Base-by-base conservation (phyloP, 2,888 invertebrate genomes). In the Pasiphila rectangulata region DNA sequence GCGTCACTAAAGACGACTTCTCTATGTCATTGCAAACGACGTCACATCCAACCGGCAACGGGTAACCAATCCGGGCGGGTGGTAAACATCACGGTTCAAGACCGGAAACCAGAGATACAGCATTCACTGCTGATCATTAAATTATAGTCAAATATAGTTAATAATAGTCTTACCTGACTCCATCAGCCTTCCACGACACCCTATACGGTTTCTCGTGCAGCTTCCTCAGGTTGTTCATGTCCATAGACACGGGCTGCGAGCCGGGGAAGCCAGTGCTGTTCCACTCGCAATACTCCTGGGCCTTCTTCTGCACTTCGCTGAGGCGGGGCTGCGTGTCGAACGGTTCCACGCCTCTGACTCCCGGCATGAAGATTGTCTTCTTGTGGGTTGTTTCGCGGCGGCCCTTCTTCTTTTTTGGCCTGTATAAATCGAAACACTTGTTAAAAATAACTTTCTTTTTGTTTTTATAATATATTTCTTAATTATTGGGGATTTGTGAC, bases 141-240 rank as follows among this genome's bases (percentile, higher is more conserved):
- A n/a, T n/a, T n/a, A n/a, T n/a, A n/a, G n/a, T n/a, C n/a, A n/a
- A n/a, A n/a, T n/a, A n/a, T n/a, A n/a, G n/a, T n/a, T n/a, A n/a
- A n/a, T n/a, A n/a, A n/a, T n/a, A n/a, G 10, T 12, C 60, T 72
- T 74, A 95, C 94, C 97, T 93, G 20, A 95, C 96, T 23, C 99
- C 99, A 80, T 99, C 99, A 5, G 99, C 99, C 76, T 99, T 99
- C 99, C 99, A 99, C 1, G 98, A 99, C 0, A 99, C 98, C 74
- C 94, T 92, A 72, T 99, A 99, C 0, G 96, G 95, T 69, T 95
- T 95, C 57, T 93, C 83, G 19, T 91, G 89, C 2, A 99, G 81
- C 6, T 94, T 89, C 38, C 80, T 77, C 34, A 99, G 87, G 78
- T 99, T 99, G 0, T 90, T 71, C 1, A 88, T 82, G 69, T 96